Evolutionary conservation across 1,140 invertebrate genomes (phyloP).

Genomic region (Zaprionus capensis): DNA sequence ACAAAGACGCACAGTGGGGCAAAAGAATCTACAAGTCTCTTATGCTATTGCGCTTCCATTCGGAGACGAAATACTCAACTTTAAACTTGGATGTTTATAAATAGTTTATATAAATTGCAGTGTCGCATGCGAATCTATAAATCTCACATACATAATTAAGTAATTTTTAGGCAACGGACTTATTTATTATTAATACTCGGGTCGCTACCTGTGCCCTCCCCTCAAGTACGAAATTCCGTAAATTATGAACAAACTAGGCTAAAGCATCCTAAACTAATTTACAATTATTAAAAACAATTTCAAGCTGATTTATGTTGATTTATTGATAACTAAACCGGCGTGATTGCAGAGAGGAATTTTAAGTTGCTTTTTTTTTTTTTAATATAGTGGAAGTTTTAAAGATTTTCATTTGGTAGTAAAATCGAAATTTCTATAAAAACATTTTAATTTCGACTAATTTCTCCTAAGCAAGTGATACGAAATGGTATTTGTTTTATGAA

Average conservation of each 20-base stretch:
- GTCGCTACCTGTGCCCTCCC: neutral
- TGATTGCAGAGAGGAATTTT: neutral
- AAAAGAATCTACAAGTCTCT: constrained; percentile 26
- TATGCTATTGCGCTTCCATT: neutral
- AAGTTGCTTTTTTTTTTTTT: neutral
- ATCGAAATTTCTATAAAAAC: no score
- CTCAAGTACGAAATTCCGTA: constrained; percentile 2
- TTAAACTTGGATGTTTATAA: constrained; percentile 35
- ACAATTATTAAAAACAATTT: constrained; percentile 7
- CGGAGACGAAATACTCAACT: constrained; percentile 18
- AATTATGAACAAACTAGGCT: constrained; percentile 1
- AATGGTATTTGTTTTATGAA: no score
- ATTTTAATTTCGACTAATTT: no score
- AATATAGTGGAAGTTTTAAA: no score
- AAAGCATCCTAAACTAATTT: constrained; percentile 12
- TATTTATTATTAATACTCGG: constrained; percentile 34
- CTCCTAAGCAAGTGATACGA: neutral
- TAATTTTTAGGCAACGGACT: constrained; percentile 14
- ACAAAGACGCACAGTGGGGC: constrained; percentile 18
- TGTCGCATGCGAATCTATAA: constrained; percentile 8
- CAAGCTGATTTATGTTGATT: constrained; percentile 16
- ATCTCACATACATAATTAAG: constrained; percentile 33
- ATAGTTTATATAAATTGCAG: constrained; percentile 15
- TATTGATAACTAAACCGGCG: neutral
- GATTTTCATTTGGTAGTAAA: no score